phyloP scores from a whole-genome alignment of 2,888 invertebrate genomes.

The Acanthosepion pharaonis region DNA sequence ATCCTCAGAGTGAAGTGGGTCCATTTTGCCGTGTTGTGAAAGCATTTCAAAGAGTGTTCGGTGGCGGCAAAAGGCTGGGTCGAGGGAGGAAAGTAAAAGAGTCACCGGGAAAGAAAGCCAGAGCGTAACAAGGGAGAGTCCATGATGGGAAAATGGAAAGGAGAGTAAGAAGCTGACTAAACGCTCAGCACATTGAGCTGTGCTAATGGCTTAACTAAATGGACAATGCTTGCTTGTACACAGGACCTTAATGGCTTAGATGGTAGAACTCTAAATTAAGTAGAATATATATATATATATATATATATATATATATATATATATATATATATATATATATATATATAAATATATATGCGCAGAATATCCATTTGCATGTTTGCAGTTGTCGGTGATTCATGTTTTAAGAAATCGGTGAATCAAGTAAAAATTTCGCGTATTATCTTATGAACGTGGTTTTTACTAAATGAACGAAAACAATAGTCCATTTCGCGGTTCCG shows the following conservation, averaged over 20 bases:
- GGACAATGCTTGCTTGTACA: constrained; percentile 33
- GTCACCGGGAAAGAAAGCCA: no score
- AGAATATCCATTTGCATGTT: neutral
- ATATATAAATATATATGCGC: neutral
- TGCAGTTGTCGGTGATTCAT: no score
- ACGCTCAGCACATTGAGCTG: neutral
- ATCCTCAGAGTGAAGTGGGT: constrained; percentile 16
- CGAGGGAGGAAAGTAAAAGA: no score
- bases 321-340: neutral
- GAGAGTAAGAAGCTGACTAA: neutral
- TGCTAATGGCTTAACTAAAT: constrained; percentile 12
- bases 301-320: constrained; percentile 1
- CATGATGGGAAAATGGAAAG: neutral
- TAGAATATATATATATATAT: neutral
- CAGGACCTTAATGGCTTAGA: neutral
- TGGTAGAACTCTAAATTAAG: neutral
- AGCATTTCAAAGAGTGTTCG: neutral
- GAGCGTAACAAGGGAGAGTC: no score
- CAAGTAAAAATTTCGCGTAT: no score
- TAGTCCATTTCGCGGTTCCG: no score
- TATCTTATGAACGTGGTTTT: no score
- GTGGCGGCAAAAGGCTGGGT: no score
- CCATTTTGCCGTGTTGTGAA: neutral
- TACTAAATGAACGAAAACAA: no score
- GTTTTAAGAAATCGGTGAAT: no score